phyloP scores from a whole-genome alignment of 2,113 vertebrate species.

The Peromyscus maniculatus region DNA sequence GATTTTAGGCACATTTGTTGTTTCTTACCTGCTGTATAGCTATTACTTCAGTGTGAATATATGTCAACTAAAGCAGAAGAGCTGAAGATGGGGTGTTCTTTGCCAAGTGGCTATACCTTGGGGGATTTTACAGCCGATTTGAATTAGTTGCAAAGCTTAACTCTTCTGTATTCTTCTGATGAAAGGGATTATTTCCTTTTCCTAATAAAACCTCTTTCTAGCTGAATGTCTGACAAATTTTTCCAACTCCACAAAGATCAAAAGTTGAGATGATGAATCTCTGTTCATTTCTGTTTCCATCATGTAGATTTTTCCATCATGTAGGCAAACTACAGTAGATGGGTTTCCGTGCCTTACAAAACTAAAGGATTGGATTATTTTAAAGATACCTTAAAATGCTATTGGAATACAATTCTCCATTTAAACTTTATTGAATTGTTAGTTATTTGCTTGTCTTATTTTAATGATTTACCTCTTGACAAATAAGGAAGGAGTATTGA shows the following conservation, averaged over 20 bases:
- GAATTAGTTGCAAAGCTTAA: conserved; percentile 56
- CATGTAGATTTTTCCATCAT: conserved; percentile 42
- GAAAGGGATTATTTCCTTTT: conserved; percentile 46
- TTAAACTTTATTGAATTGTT: background rate
- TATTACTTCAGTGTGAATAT: conserved; percentile 24
- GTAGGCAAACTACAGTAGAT: conserved; percentile 5
- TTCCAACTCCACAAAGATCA: conserved; percentile 60
- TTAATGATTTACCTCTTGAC: conserved; percentile 8
- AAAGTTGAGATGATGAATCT: conserved; percentile 51
- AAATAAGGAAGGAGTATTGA: background rate
- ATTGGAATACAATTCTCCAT: background rate
- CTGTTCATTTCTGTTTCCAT: conserved; percentile 68
- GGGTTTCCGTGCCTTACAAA: conserved; percentile 38
- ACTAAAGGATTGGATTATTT: conserved; percentile 44
- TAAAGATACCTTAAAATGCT: background rate
- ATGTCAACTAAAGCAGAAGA: background rate
- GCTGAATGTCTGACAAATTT: background rate
- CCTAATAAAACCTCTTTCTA: conserved; percentile 48
- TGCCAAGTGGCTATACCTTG: background rate
- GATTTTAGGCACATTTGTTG: background rate
- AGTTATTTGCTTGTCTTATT: conserved; percentile 36
- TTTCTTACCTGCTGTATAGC: background rate
- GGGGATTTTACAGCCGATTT: background rate
- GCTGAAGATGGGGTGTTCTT: background rate
- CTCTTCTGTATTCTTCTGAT: background rate